phyloP scores from a whole-genome alignment of 2,113 vertebrate species.

The Bucco capensis region DNA sequence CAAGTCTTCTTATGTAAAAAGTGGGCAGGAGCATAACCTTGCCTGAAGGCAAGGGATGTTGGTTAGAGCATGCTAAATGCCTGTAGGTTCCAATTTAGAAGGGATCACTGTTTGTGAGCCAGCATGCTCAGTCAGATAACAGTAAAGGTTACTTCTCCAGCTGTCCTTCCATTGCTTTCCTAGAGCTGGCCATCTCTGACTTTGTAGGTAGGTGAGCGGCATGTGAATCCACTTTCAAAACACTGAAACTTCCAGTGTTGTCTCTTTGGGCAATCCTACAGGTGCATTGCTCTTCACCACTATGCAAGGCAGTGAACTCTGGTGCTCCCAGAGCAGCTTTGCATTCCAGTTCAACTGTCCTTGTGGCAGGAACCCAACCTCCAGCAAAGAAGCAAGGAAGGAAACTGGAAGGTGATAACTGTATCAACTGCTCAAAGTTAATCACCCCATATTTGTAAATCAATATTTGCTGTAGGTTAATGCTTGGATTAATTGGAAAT shows the following conservation, averaged over 20 bases:
- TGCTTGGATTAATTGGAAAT: background rate
- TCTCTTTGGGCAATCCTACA: background rate
- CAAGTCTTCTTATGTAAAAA: background rate
- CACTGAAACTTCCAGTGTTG: background rate
- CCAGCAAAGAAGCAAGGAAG: background rate
- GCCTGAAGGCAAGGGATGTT: background rate
- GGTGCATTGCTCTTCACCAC: background rate
- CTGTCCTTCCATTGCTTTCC: background rate
- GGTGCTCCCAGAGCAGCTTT: background rate
- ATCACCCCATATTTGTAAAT: background rate
- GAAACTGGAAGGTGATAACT: background rate
- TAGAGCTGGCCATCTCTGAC: background rate
- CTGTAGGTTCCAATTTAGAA: background rate
- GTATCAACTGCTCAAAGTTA: background rate
- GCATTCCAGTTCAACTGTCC: background rate
- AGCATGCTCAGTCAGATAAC: background rate
- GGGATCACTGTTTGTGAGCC: background rate
- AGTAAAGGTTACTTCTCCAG: background rate
- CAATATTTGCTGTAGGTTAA: background rate
- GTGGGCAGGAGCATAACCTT: background rate
- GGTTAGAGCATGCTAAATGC: background rate
- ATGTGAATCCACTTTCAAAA: background rate
- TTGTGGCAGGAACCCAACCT: background rate
- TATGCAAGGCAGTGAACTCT: background rate
- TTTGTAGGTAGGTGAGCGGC: background rate